A percentile compares a stretch with the other conserved stretches of the same genome.
Conservation (phyloP, 2,888 invertebrate species). For the Caenorhabditis sp. region DNA sequence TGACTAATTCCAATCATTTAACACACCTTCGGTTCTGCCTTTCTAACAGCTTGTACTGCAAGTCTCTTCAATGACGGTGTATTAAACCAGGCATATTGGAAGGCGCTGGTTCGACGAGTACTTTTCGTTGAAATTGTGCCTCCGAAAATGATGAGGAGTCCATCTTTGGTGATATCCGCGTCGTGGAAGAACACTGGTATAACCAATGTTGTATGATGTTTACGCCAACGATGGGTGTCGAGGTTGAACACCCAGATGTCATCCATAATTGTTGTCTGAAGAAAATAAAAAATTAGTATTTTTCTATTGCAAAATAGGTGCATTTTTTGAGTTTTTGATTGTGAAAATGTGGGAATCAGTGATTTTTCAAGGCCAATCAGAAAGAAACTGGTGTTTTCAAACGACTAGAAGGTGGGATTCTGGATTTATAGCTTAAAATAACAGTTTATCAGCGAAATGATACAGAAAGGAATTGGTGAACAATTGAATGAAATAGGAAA, state of each 20-base stretch:
- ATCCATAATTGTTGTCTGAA: not conserved
- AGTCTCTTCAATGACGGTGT: constrained; percentile 41
- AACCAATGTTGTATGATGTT: constrained; percentile 21
- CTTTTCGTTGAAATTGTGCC: constrained; percentile 32
- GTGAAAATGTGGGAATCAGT: too few relatives aligned
- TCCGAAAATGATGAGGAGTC: constrained; percentile 51
- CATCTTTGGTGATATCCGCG: constrained; percentile 51
- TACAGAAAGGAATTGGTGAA: too few relatives aligned
- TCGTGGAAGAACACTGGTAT: constrained; percentile 58
- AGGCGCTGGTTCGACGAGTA: constrained; percentile 28
- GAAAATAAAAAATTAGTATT: too few relatives aligned
- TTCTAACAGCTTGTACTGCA: too few relatives aligned
- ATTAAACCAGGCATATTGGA: constrained; percentile 43
- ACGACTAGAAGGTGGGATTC: too few relatives aligned
- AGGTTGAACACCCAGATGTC: constrained; percentile 40
- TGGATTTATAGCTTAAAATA: too few relatives aligned
- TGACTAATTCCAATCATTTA: not conserved
- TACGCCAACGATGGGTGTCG: constrained; percentile 45
- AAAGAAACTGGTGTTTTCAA: too few relatives aligned
- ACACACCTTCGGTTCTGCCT: not conserved
- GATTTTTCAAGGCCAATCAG: too few relatives aligned
- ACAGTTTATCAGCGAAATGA: too few relatives aligned
- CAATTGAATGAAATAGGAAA: too few relatives aligned
- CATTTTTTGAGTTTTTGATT: too few relatives aligned
- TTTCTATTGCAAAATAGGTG: too few relatives aligned